Evolutionary conservation across 2,888 invertebrate genomes (phyloP), one percentile per base, ranked within the genome.

Genomic region (Plagiodera versicolora): DNA sequence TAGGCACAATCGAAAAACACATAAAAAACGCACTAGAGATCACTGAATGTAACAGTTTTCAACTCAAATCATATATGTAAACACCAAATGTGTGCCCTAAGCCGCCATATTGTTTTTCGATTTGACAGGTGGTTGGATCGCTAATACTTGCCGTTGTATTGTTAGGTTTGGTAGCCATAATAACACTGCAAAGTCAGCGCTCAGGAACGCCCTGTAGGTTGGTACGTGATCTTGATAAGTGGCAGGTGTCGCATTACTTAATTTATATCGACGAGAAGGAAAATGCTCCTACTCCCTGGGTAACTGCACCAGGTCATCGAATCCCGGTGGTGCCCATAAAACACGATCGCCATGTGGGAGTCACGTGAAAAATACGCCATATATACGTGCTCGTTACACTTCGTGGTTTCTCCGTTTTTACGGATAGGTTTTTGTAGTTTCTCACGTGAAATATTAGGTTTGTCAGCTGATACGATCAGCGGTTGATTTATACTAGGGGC

Each of bases 201-300:
- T 47, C 17, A 5, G 32, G 11, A 32, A 10, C 32, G 32, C 24
- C 28, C 19, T 48, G 48, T 24, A 14, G 20, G 18, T 10, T 30
- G 16, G 28, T 49, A 30, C 17, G 49, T 49, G 49, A 28, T 30
- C 49, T 20, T 20, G 30, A 49, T 49, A 28, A 28, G 28, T 49
- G 49, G 28, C 49, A 49, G 49, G 49, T 49, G 49, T 49, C 30
- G 17, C 4, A 30, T 49, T 49, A 30, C 49, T 16, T 11, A 20
- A 49, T 49, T 49, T 49, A 49, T 49, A n/a, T n/a, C 19, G 48
- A 24, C 28, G 14, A 32, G 11, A 18, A 30, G 30, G 49, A 49
- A 30, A 49, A 24, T 30, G 49, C 11, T 9, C 14, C 9, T 30
- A 49, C n/a, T 24, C 8, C 16, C 30, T 49, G 49, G 49, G 49